These are phyloP conservation scores for Brachionus sp. DNA, from an alignment of 1,140 invertebrate genomes.

Conservation along the genomic window DNA sequence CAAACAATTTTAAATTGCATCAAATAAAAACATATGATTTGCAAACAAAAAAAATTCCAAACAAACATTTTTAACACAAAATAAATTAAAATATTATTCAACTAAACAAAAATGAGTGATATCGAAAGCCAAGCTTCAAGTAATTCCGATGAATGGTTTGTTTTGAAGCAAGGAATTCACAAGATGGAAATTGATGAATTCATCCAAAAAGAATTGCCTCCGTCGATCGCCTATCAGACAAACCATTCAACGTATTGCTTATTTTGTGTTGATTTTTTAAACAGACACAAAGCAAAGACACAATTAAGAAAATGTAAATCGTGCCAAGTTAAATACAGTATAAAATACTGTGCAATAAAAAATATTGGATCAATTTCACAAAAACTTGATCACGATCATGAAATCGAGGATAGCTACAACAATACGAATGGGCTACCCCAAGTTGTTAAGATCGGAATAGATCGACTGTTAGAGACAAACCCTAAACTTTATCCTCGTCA, in stretches of 20 bases:
- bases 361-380: conserved; percentile 1
- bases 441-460: not conserved
- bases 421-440: not conserved
- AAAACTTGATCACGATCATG: not conserved
- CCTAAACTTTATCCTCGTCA: not conserved
- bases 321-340: conserved; percentile 5
- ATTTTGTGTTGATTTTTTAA: not conserved
- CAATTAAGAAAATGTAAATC: not conserved
- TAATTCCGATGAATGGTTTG: not conserved
- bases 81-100: no score
- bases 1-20: no score
- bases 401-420: not conserved
- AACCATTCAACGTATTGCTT: not conserved
- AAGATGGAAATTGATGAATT: no score
- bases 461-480: not conserved
- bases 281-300: not conserved
- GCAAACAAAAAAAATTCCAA: no score
- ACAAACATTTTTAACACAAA: no score
- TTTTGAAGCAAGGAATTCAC: not conserved
- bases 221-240: not conserved
- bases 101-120: no score
- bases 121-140: not conserved
- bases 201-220: not conserved
- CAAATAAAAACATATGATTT: no score
- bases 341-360: not conserved